Percentiles rank a stretch among this genome's conserved stretches.
Conservation (phyloP, 2,797 vertebrate genomes). For the Myiotriccus ornatus region DNA sequence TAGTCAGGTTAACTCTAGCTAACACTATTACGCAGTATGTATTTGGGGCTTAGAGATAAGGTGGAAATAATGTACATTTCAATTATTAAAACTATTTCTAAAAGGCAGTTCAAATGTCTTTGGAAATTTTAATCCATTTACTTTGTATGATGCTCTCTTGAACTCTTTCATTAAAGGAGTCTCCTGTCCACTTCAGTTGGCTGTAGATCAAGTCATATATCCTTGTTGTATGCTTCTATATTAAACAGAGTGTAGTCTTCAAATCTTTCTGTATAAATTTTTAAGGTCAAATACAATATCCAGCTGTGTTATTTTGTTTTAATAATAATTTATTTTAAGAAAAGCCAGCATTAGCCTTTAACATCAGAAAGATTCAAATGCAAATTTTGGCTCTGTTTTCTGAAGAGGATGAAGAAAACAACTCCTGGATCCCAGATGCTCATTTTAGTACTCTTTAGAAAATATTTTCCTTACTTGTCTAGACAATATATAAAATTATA, state of each 20-base stretch:
- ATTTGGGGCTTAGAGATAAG: conserved; percentile 32
- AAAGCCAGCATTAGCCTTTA: neutral
- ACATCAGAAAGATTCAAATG: neutral
- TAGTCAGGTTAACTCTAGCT: conserved; percentile 47
- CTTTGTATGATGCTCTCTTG: conserved; percentile 2
- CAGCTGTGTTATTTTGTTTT: neutral
- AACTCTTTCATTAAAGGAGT: conserved; percentile 27
- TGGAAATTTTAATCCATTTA: conserved; percentile 19
- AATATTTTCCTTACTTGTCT: neutral
- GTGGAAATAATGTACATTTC: conserved; percentile 42
- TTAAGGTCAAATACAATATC: neutral
- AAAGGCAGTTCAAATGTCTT: conserved; percentile 28
- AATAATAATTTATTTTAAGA: neutral
- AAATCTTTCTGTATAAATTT: neutral
- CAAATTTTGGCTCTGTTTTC: neutral
- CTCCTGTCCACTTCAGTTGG: neutral
- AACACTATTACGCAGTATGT: conserved; percentile 17
- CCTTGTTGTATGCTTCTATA: neutral
- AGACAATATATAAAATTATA: neutral
- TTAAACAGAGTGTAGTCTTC: neutral
- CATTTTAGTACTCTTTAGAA: neutral
- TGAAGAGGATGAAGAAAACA: neutral
- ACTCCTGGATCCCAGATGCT: neutral
- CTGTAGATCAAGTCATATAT: neutral
- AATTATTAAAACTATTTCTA: conserved; percentile 44